phyloP scores from a whole-genome alignment of 2,797 vertebrate genomes.

The Bucorvus abyssinicus region DNA sequence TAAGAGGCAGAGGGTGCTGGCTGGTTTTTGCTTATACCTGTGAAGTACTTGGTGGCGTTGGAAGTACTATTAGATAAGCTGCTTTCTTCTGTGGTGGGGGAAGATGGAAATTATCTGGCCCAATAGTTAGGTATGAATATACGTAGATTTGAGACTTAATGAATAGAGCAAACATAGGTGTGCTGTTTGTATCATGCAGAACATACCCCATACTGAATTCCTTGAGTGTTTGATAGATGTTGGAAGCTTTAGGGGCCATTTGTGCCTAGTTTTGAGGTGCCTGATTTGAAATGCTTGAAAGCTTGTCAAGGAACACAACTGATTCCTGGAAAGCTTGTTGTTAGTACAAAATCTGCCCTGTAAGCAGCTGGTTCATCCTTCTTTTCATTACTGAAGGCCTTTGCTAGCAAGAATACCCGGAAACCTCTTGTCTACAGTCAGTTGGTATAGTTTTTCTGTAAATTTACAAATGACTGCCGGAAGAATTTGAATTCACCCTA shows the following conservation, averaged over 20 bases:
- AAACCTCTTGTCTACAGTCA: not conserved
- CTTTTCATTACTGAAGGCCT: conserved; percentile 6
- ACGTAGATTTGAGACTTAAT: conserved; percentile 56
- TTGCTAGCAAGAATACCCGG: not conserved
- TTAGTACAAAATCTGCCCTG: not conserved
- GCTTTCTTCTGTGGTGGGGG: conserved; percentile 56
- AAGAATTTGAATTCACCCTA: conserved; percentile 8
- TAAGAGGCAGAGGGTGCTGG: conserved; percentile 33
- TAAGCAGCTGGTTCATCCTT: not conserved
- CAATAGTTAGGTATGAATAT: conserved; percentile 56
- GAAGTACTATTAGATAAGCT: conserved; percentile 41
- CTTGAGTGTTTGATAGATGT: conserved; percentile 11
- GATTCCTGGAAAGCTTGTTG: conserved; percentile 13
- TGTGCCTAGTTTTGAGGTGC: conserved; percentile 66
- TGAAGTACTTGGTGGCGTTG: conserved; percentile 38
- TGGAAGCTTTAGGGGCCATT: conserved; percentile 41
- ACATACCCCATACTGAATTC: conserved; percentile 38
- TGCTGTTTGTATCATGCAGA: conserved; percentile 35
- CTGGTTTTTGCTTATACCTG: conserved; percentile 28
- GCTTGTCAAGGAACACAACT: conserved; percentile 41
- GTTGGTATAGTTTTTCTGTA: not conserved
- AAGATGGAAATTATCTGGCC: conserved; percentile 50
- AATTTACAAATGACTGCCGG: not conserved
- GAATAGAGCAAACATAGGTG: conserved; percentile 45
- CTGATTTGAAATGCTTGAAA: conserved; percentile 66